phyloP scores from a whole-genome alignment of 2,888 invertebrate species.

The Empis stercorea region DNA sequence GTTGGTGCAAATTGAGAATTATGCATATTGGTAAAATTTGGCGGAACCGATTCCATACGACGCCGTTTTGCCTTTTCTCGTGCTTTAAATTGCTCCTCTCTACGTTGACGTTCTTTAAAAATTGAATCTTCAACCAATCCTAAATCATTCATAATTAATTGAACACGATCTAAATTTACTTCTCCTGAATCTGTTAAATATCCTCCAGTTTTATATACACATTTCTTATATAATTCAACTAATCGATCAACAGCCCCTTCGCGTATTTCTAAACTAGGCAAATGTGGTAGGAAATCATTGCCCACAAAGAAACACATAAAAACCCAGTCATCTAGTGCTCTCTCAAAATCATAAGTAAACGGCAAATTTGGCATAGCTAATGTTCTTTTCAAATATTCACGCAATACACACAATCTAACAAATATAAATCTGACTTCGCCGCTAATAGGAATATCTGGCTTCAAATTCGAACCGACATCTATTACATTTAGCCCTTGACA shows the following conservation, averaged over 20 bases:
- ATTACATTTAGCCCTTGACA: slow-evolving; percentile 61
- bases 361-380: slow-evolving; percentile 83
- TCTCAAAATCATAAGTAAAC: slow-evolving; percentile 87
- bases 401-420: slow-evolving; percentile 79
- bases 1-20: slow-evolving; percentile 66
- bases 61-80: slow-evolving; percentile 60
- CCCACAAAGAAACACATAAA: slow-evolving; percentile 99
- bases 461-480: slow-evolving; percentile 33
- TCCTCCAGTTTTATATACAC: slow-evolving; percentile 87
- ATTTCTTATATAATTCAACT: slow-evolving; percentile 84
- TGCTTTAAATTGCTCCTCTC: slow-evolving; percentile 68
- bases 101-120: slow-evolving; percentile 81
- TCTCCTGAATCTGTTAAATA: slow-evolving; percentile 91
- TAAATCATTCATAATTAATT: slow-evolving; percentile 86
- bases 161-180: slow-evolving; percentile 84
- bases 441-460: slow-evolving; percentile 45
- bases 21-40: slow-evolving; percentile 57
- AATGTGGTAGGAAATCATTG: slow-evolving; percentile 95
- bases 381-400: slow-evolving; percentile 88
- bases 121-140: slow-evolving; percentile 95
- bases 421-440: slow-evolving; percentile 82
- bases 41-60: slow-evolving; percentile 38
- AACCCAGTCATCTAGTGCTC: slow-evolving; percentile 96
- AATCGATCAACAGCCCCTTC: slow-evolving; percentile 94
- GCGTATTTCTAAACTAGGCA: slow-evolving; percentile 93